phyloP scores from a whole-genome alignment of 2,113 vertebrate species.

The Vulpes ferrilata region DNA sequence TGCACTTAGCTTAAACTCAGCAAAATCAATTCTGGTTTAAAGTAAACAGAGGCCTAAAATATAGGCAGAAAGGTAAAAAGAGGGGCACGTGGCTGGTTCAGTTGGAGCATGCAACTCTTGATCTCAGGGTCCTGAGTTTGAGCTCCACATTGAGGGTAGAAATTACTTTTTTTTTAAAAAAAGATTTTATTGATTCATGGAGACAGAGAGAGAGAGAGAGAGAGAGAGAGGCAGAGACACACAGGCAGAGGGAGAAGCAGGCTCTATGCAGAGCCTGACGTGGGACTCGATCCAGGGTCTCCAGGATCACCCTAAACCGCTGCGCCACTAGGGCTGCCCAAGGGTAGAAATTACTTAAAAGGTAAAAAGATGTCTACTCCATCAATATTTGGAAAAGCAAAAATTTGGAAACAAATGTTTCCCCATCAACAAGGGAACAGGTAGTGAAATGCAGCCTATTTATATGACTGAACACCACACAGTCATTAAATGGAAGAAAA shows the following conservation, averaged over 20 bases:
- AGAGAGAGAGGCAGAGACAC: no score
- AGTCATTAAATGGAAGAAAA: not conserved
- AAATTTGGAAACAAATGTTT: not conserved
- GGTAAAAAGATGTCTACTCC: not conserved
- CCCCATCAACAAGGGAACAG: not conserved
- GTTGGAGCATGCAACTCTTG: not conserved
- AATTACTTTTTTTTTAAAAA: no score
- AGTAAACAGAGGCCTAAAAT: not conserved
- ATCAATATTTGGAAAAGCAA: constrained; percentile 23
- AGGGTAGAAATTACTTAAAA: no score
- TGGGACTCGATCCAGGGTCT: no score
- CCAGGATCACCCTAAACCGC: no score
- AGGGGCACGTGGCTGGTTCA: not conserved
- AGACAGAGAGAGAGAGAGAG: no score
- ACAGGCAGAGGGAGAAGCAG: no score
- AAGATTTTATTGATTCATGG: no score
- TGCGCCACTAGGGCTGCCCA: no score
- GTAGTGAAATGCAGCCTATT: not conserved
- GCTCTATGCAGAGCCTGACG: no score
- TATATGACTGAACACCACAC: not conserved
- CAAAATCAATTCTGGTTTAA: constrained; percentile 26
- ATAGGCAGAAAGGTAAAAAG: not conserved
- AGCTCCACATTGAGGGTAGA: not conserved
- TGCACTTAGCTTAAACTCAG: not conserved
- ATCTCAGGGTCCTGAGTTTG: not conserved